phyloP scores from a whole-genome alignment of 2,113 vertebrate species.

The Phylloscopus trochiloides region DNA sequence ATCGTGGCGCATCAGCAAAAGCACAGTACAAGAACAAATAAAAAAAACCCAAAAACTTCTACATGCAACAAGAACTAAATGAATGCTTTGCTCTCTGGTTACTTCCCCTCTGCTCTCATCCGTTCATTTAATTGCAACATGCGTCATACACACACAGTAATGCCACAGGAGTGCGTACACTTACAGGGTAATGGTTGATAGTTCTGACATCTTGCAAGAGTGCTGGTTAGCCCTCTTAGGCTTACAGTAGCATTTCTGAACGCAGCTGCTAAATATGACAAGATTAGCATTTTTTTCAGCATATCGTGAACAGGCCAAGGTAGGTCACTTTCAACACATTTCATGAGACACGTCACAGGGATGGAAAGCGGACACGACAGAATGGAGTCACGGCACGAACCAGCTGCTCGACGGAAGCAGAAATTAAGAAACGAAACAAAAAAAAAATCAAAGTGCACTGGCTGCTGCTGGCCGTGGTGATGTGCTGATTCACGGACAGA shows the following conservation, averaged over 20 bases:
- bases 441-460: background rate
- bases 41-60: background rate
- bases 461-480: background rate
- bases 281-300: conserved; percentile 85
- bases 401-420: conserved; percentile 5
- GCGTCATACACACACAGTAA: conserved; percentile 69
- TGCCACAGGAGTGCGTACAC: conserved; percentile 81
- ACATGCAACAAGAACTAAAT: conserved; percentile 54
- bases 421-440: background rate
- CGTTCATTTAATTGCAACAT: conserved; percentile 58
- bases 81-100: background rate
- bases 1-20: background rate
- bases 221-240: conserved; percentile 96
- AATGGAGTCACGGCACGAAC: background rate
- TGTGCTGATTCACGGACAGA: background rate
- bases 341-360: background rate
- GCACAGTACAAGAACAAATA: conserved; percentile 23
- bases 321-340: conserved; percentile 48
- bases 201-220: conserved; percentile 99
- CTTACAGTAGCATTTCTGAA: conserved; percentile 99
- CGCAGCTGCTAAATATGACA: conserved; percentile 99
- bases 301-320: conserved; percentile 62
- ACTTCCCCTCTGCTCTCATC: background rate
- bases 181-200: conserved; percentile 99
- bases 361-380: conserved; percentile 11